Conservation (phyloP, 1,140 invertebrate species). For the Camponotus floridanus region DNA sequence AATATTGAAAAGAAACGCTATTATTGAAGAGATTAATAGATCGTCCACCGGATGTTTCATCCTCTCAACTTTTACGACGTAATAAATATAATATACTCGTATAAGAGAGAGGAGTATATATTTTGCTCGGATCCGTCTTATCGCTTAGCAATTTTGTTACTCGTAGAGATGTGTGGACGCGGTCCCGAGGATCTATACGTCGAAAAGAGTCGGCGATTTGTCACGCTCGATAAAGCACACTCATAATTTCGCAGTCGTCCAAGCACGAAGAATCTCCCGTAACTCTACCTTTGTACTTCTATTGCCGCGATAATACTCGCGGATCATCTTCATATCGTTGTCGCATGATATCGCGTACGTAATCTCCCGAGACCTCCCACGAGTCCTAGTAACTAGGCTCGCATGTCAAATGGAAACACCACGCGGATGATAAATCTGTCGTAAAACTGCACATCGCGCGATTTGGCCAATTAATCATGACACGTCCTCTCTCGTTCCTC, state of each 20-base stretch:
- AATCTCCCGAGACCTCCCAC: conserved; percentile 11
- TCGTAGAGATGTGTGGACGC: conserved; percentile 7
- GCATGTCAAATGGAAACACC: conserved; percentile 25
- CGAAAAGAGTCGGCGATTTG: conserved; percentile 67
- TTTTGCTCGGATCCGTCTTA: conserved; percentile 35
- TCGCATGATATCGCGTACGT: not conserved
- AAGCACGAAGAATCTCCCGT: conserved; percentile 69
- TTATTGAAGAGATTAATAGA: not conserved
- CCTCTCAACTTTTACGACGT: conserved; percentile 14
- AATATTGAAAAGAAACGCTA: too few species aligned
- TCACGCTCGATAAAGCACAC: conserved; percentile 73
- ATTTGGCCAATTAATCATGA: conserved; percentile 15
- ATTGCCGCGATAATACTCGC: conserved; percentile 37
- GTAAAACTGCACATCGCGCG: not conserved
- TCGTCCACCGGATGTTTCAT: not conserved
- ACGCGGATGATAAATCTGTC: conserved; percentile 38
- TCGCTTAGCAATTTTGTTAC: conserved; percentile 28
- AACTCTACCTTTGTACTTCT: conserved; percentile 44
- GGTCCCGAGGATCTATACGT: conserved; percentile 18
- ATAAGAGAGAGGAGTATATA: conserved; percentile 24
- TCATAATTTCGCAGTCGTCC: conserved; percentile 66
- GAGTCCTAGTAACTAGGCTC: not conserved
- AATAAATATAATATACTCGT: conserved; percentile 33
- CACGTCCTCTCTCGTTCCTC: not conserved
- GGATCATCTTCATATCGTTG: conserved; percentile 33